Evolutionary conservation across 2,797 vertebrate genomes (phyloP), one percentile per base, ranked within the genome.

Genomic region (Lutjanus campechanus): DNA sequence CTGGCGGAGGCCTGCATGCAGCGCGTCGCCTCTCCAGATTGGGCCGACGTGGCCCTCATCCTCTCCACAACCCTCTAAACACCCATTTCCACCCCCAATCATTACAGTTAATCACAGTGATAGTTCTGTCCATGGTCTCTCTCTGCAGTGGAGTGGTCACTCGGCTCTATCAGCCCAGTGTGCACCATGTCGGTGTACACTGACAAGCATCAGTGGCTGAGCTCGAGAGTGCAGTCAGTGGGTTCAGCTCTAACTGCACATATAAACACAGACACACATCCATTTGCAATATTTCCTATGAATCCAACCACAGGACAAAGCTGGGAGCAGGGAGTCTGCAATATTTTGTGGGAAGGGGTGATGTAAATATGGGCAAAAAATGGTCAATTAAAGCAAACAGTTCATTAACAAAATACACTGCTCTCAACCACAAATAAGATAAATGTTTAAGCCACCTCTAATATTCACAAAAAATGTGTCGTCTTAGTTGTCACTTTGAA

Each of bases 71-170:
- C 84, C 91, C 92, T 92, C 91, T 89, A 92, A 92, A 91, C 88
- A 88, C 76, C 91, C 88, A 90, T 93, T 91, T 92, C 91, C 91
- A 91, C 74, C 85, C 89, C 79, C 89, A 73, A 84, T 95, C 91
- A 95, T 95, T 92, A 93, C 86, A 90, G 90, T 91, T 93, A 93
- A 93, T 93, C 92, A 93, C 91, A 74, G 82, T 91, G 93, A 95
- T 91, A 90, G 90, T 81, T 88, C 83, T 84, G 90, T 86, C 87
- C 89, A 84, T 59, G 77, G 84, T 75, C 86, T 81, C 85, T 87
- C 62, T 91, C 84, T 79, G 81, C 79, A 73, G 87, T 91, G 88
- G 90, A 93, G 88, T 91, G 92, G 90, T 93, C 92, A 89, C 83
- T 88, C 79, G 82, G 77, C 85, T 81, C 85, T 74, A 87, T 88